phyloP scores from a whole-genome alignment of 2,888 invertebrate genomes.

The Lapara coniferarum region DNA sequence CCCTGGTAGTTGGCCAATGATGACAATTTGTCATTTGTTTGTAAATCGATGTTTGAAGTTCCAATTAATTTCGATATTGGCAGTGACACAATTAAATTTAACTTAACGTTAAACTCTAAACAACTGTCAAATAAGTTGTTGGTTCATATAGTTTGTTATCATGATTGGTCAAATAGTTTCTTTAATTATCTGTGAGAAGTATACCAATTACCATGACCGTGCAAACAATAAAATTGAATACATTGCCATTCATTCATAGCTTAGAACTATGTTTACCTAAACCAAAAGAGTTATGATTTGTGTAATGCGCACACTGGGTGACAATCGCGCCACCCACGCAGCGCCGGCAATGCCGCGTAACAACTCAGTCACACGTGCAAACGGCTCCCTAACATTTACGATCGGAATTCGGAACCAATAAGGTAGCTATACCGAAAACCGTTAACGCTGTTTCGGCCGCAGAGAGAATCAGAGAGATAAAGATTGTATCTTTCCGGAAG shows the following conservation, averaged over 20 bases:
- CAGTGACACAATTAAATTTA: background rate
- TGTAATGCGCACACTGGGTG: background rate
- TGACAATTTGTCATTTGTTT: background rate
- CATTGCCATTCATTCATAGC: background rate
- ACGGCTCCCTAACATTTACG: conserved; percentile 8
- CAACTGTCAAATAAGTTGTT: no score
- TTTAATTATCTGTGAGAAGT: no score
- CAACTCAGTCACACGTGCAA: conserved; percentile 19
- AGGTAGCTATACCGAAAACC: background rate
- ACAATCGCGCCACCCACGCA: conserved; percentile 18
- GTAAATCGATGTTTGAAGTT: background rate
- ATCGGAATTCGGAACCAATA: background rate
- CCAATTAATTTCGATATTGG: background rate
- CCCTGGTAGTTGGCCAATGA: conserved; percentile 22
- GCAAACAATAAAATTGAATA: background rate
- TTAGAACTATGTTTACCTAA: background rate
- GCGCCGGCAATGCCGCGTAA: background rate
- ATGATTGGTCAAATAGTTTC: no score
- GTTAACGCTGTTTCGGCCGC: no score
- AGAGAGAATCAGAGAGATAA: no score
- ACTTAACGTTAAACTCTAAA: background rate
- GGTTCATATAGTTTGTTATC: no score
- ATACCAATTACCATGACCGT: no score
- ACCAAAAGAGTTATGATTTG: background rate
- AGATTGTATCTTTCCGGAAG: no score